Percentiles rank a stretch among this genome's conserved stretches.
Conservation (phyloP, 30 jellyfish, hydroid and myxozoan species). For the Aurelia aurita region DNA sequence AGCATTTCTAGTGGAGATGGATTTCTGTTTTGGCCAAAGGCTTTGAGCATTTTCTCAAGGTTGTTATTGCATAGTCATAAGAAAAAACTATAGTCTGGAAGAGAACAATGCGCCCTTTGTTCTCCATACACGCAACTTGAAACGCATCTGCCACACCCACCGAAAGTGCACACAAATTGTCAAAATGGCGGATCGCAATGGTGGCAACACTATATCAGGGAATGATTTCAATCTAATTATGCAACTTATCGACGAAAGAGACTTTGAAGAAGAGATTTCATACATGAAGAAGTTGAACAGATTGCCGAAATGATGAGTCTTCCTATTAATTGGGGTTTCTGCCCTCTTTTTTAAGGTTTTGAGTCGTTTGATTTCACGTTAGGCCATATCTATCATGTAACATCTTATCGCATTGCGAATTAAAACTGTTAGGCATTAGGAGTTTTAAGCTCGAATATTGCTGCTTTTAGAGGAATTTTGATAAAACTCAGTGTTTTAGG, state of each 20-base stretch:
- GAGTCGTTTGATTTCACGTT: too few relatives aligned
- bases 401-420: too few relatives aligned
- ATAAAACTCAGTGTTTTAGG: too few relatives aligned
- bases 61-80: conserved; percentile 6
- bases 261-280: neutral
- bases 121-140: neutral
- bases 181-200: neutral
- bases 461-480: too few relatives aligned
- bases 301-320: neutral
- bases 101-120: neutral
- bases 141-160: conserved; percentile 9
- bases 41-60: too few relatives aligned
- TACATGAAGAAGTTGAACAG: neutral
- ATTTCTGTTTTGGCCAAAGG: too few relatives aligned
- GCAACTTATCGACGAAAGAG: conserved; percentile 1
- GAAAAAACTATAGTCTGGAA: neutral
- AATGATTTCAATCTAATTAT: neutral
- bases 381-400: too few relatives aligned
- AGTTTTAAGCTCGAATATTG: too few relatives aligned
- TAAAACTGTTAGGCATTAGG: too few relatives aligned
- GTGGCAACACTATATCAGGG: neutral
- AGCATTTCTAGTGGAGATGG: too few relatives aligned
- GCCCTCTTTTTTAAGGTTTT: neutral
- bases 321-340: neutral
- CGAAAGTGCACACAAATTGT: neutral